Percentiles rank a stretch among this genome's conserved stretches.
phyloP scores from a whole-genome alignment of 2,113 vertebrate genomes.

The Cinclus cinclus region DNA sequence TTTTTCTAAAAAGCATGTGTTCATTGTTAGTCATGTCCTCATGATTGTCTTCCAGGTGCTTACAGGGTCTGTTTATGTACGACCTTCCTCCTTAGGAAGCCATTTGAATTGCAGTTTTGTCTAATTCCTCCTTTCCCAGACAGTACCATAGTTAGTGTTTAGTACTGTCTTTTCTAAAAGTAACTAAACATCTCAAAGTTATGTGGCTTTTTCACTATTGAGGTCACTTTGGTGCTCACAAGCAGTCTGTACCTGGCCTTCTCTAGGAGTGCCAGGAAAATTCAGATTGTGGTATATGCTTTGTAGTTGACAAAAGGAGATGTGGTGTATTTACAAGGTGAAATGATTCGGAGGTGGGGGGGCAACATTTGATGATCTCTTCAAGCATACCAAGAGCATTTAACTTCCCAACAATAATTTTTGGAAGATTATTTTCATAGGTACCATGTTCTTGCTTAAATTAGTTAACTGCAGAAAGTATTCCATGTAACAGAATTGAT shows the following conservation, averaged over 20 bases:
- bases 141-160: background rate
- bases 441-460: background rate
- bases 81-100: conserved; percentile 11
- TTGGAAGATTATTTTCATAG: background rate
- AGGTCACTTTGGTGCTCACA: background rate
- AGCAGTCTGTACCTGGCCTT: background rate
- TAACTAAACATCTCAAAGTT: background rate
- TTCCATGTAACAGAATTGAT: background rate
- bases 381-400: background rate
- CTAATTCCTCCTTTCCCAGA: conserved; percentile 14
- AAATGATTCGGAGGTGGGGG: background rate
- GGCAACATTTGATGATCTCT: background rate
- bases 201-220: background rate
- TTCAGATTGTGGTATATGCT: background rate
- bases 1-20: background rate
- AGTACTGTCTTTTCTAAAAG: background rate
- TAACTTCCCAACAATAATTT: background rate
- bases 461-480: background rate
- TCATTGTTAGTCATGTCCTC: background rate
- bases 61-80: background rate
- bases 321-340: background rate
- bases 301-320: background rate
- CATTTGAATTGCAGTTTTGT: background rate
- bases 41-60: background rate
- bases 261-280: background rate